Evolutionary conservation across 2,113 vertebrate genomes (phyloP), one percentile per base, ranked within the genome.

Genomic region (Cryptomyrus ogoouensis): DNA sequence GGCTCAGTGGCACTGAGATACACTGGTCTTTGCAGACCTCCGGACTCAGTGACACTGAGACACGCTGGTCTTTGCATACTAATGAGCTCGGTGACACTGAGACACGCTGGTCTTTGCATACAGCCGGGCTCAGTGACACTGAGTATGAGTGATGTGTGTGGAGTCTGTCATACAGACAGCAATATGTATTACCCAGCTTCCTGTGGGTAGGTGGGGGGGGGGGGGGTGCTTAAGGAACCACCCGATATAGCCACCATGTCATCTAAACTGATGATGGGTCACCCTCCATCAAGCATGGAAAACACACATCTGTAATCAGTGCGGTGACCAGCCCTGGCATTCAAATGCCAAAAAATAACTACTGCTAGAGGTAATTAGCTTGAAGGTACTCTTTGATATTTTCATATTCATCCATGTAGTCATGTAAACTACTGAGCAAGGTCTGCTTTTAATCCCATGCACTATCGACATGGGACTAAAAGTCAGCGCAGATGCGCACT

Each of bases 361-460:
- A 12, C 66, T 74, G 66, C 66, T 74, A 31, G 27, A 74, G 31
- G 70, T 35, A 35, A 39, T 74, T 74, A 74, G 15, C 31, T 35
- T 35, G 4, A 77, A 39, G 13, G 31, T 77, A 39, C 31, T 77
- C 31, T 77, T 39, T 39, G 31, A 77, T 39, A 77, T 77, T 77
- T 77, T 35, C 13, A 77, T 39, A 39, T 77, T 77, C 15, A 39
- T 91, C 91, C 90, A 90, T 92, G 91, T 88, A 92, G 90, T 89
- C 89, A 91, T 91, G 91, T 10, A 91, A 90, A 86, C 53, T 27
- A 56, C 88, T 52, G 27, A 91, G 85, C 88, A 53, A 85, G 2
- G 88, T 62, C 89, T 92, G 91, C 84, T 91, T 91, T 91, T 83
- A 91, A 93, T 92, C 89, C 86, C 8, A 87, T 50, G 62, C 88